These are phyloP conservation scores for Hemibagrus guttatus DNA, from an alignment of 2,797 vertebrate genomes.

Conservation along the genomic window DNA sequence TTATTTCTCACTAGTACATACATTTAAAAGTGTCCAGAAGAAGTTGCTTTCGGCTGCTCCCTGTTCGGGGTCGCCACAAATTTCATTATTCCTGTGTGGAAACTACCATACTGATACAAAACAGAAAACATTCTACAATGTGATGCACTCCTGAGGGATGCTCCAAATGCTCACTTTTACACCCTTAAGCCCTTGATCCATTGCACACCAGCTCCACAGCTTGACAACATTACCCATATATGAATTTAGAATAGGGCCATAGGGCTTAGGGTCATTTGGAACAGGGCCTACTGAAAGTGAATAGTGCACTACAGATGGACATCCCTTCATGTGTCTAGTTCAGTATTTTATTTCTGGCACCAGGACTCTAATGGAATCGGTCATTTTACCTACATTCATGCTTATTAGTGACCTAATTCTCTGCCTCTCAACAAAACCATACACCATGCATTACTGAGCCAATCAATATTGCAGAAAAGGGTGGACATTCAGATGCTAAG, in stretches of 20 bases:
- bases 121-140: not conserved
- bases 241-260: not conserved
- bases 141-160: not conserved
- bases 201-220: not conserved
- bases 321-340: not conserved
- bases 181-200: not conserved
- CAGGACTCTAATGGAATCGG: not conserved
- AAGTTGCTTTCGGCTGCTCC: too few relatives aligned
- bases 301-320: not conserved
- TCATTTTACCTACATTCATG: not conserved
- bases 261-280: not conserved
- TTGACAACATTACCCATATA: not conserved
- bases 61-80: too few relatives aligned
- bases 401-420: not conserved
- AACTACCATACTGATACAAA: not conserved
- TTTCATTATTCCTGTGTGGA: too few relatives aligned
- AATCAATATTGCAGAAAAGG: conserved; percentile 24
- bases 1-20: not conserved
- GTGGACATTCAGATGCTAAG: not conserved
- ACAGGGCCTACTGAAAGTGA: not conserved
- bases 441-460: conserved; percentile 19
- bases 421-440: not conserved
- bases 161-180: not conserved
- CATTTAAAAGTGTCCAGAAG: not conserved
- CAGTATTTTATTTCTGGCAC: not conserved